Conservation (phyloP, 1,140 invertebrate species). For the Archivesica marissinica region DNA sequence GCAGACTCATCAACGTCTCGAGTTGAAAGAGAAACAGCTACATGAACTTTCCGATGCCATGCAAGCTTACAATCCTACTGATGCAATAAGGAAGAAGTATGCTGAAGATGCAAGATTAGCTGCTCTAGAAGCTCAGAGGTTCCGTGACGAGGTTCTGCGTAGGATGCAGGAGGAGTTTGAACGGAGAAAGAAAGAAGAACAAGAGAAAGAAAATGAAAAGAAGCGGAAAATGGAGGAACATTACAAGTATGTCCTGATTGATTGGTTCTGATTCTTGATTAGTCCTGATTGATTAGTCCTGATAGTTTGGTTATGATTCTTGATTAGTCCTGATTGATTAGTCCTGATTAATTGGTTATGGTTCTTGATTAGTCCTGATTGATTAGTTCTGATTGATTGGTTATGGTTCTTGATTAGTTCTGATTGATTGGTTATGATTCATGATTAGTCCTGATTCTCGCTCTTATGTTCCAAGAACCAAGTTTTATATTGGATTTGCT, state of each 20-base stretch:
- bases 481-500: too few relatives aligned
- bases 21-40: constrained; percentile 81
- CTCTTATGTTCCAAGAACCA: too few relatives aligned
- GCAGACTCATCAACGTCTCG: constrained; percentile 76
- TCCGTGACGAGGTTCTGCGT: constrained; percentile 71
- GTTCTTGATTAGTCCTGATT: too few relatives aligned
- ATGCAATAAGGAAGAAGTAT: constrained; percentile 77
- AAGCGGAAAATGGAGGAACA: constrained; percentile 75
- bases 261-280: too few relatives aligned
- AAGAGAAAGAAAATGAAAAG: constrained; percentile 75
- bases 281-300: too few relatives aligned
- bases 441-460: too few relatives aligned
- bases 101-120: constrained; percentile 76
- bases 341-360: too few relatives aligned
- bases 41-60: constrained; percentile 80
- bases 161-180: constrained; percentile 79
- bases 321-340: too few relatives aligned
- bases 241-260: constrained; percentile 75
- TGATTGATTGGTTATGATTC: too few relatives aligned
- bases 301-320: too few relatives aligned
- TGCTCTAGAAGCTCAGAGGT: constrained; percentile 71
- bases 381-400: too few relatives aligned
- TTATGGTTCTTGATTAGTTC: too few relatives aligned
- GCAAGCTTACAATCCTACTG: constrained; percentile 75
- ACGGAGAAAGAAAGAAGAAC: constrained; percentile 72